Conservation (phyloP, 37 sponge, comb jelly and placozoan species). For the Aphrocallistes beatrix region DNA sequence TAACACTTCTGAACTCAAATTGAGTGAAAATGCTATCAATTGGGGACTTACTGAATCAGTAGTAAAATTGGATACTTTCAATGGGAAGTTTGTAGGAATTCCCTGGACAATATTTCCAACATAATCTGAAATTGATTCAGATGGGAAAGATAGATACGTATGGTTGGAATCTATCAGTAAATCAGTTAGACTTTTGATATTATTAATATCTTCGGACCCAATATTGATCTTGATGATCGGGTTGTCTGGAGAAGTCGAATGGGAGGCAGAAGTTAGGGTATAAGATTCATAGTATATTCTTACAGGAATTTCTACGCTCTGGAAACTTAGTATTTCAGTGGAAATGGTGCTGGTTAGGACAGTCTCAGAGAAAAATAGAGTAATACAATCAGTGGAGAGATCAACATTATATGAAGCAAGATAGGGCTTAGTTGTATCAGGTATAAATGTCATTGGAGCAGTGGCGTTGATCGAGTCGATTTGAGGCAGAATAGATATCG, state of each 20-base stretch:
- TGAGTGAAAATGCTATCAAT: constrained; percentile 42
- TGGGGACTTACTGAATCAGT: constrained; percentile 38
- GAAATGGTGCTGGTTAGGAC: constrained; percentile 35
- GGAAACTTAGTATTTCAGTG: constrained; percentile 30
- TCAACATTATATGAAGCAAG: constrained; percentile 35
- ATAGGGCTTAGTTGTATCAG: constrained; percentile 54
- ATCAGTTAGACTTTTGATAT: constrained; percentile 46
- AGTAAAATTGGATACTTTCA: constrained; percentile 26
- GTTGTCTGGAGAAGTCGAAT: constrained; percentile 29
- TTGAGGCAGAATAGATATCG: constrained; percentile 27
- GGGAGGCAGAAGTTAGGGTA: constrained; percentile 30
- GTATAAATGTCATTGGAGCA: constrained; percentile 31
- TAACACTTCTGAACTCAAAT: constrained; percentile 56
- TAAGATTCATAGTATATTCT: constrained; percentile 19
- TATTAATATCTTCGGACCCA: constrained; percentile 48
- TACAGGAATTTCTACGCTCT: constrained; percentile 26
- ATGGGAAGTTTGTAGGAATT: constrained; percentile 24
- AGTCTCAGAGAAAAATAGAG: constrained; percentile 56
- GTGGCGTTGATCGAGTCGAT: constrained; percentile 49
- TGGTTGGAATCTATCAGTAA: constrained; percentile 39
- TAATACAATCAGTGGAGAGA: constrained; percentile 33
- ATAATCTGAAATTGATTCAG: constrained; percentile 43
- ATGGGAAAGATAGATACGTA: constrained; percentile 51
- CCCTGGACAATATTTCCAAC: constrained; percentile 37
- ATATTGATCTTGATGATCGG: constrained; percentile 40